Percentiles rank a stretch among this genome's conserved stretches.
phyloP scores from a whole-genome alignment of 2,797 vertebrate genomes.

The Enteromius afrohamiltoni region DNA sequence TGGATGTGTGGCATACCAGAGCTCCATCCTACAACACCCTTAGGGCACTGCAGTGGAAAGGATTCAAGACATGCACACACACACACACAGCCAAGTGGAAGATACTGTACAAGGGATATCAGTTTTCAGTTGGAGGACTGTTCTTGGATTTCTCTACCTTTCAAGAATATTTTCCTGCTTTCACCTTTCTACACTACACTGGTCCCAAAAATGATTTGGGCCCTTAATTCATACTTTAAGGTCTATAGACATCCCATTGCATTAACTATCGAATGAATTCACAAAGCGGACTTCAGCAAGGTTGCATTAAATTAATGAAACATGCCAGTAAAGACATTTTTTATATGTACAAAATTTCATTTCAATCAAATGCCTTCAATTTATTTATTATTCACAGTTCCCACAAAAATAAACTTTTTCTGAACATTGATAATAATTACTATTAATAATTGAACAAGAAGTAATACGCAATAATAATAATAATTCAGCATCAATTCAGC shows the following conservation, averaged over 20 bases:
- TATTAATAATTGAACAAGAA: not conserved
- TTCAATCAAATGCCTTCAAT: not conserved
- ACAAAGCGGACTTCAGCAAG: not conserved
- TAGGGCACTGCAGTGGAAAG: not conserved
- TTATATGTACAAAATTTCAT: no score
- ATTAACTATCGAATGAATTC: not conserved
- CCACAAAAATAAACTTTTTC: not conserved
- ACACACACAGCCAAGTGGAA: not conserved
- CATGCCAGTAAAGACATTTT: not conserved
- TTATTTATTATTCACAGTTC: not conserved
- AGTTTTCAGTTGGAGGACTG: not conserved
- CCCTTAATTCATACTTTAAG: not conserved
- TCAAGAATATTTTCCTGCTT: not conserved
- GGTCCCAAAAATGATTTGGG: not conserved
- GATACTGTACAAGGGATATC: not conserved
- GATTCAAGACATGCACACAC: not conserved
- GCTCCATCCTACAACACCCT: conserved; percentile 12
- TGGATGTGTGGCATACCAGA: conserved; percentile 12
- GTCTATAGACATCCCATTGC: not conserved
- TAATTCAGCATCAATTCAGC: not conserved
- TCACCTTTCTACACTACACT: not conserved
- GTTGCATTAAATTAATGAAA: not conserved
- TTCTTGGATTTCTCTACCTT: not conserved
- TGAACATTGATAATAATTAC: not conserved
- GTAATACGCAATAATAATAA: not conserved